These are phyloP conservation scores for Morone chrysops DNA, from an alignment of 2,113 vertebrate genomes.

Conservation along the genomic window DNA sequence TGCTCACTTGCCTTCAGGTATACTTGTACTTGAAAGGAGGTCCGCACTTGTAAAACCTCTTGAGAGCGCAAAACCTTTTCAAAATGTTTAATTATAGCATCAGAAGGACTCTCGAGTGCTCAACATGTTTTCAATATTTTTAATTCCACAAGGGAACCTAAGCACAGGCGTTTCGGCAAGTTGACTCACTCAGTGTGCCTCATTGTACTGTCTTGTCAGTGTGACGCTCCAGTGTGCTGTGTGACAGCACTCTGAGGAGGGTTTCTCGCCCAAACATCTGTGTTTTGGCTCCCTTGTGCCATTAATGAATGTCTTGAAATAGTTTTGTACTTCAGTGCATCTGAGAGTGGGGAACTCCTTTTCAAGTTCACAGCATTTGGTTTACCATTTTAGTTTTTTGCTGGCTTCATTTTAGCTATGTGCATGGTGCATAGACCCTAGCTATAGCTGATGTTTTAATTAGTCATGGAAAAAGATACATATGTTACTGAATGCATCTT, in stretches of 20 bases:
- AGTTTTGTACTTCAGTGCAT: slow-evolving; percentile 21
- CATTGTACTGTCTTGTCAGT: slow-evolving; percentile 41
- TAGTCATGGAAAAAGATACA: background rate
- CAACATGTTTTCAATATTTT: slow-evolving; percentile 20
- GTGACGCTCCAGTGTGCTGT: slow-evolving; percentile 51
- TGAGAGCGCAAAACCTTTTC: background rate
- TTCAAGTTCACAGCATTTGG: slow-evolving; percentile 26
- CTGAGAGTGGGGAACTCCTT: slow-evolving; percentile 16
- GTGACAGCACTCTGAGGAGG: slow-evolving; percentile 51
- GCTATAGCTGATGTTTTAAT: slow-evolving; percentile 6
- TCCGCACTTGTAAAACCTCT: background rate
- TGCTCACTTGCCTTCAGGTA: background rate
- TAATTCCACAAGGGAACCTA: slow-evolving; percentile 21
- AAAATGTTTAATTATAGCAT: slow-evolving; percentile 22
- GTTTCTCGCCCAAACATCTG: slow-evolving; percentile 55
- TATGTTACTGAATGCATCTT: background rate
- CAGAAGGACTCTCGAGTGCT: slow-evolving; percentile 16
- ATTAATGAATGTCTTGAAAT: slow-evolving; percentile 58
- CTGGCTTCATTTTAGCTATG: background rate
- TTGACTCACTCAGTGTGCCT: slow-evolving; percentile 35
- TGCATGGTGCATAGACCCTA: background rate
- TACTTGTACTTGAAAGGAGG: background rate
- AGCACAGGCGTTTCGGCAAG: slow-evolving; percentile 39
- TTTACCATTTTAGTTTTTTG: background rate
- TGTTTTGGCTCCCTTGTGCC: slow-evolving; percentile 52